phyloP scores from a whole-genome alignment of 2,113 vertebrate genomes.

The Sorex araneus region DNA sequence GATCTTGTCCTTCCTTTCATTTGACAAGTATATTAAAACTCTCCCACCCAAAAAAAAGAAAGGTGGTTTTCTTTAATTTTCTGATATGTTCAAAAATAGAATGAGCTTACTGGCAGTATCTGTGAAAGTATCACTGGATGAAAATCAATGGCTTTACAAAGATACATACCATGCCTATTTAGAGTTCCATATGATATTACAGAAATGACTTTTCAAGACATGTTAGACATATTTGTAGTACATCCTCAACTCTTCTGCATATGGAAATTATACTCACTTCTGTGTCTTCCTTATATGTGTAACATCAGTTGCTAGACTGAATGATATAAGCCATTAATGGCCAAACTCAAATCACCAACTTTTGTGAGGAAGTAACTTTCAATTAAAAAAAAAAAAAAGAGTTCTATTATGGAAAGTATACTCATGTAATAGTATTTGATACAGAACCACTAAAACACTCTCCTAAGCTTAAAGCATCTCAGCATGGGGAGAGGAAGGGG shows the following conservation, averaged over 20 bases:
- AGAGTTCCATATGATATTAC: background rate
- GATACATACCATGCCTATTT: background rate
- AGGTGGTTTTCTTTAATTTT: slow-evolving; percentile 55
- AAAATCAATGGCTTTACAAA: background rate
- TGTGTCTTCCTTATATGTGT: background rate
- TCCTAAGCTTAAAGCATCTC: background rate
- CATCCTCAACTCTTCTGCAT: background rate
- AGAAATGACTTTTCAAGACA: slow-evolving; percentile 1
- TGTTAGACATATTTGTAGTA: slow-evolving; percentile 22
- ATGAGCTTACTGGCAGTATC: background rate
- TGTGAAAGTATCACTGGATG: slow-evolving; percentile 19
- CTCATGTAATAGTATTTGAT: slow-evolving; percentile 31
- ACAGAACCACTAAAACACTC: slow-evolving; percentile 24
- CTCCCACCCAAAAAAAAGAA: slow-evolving; percentile 32
- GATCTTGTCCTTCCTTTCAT: slow-evolving; percentile 88
- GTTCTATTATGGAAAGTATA: background rate
- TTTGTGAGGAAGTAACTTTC: slow-evolving; percentile 36
- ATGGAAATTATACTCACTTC: slow-evolving; percentile 5
- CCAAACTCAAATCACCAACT: slow-evolving; percentile 27
- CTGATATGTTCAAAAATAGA: slow-evolving; percentile 22
- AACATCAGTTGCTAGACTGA: background rate
- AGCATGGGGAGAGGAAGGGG: background rate
- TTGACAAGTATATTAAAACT: slow-evolving; percentile 89
- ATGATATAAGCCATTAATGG: slow-evolving; percentile 46
- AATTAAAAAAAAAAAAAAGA: background rate